A percentile compares a stretch with the other conserved stretches of the same genome.
Conservation (phyloP, 92 coral and sea anemone genomes). For the Phenganax marumi region DNA sequence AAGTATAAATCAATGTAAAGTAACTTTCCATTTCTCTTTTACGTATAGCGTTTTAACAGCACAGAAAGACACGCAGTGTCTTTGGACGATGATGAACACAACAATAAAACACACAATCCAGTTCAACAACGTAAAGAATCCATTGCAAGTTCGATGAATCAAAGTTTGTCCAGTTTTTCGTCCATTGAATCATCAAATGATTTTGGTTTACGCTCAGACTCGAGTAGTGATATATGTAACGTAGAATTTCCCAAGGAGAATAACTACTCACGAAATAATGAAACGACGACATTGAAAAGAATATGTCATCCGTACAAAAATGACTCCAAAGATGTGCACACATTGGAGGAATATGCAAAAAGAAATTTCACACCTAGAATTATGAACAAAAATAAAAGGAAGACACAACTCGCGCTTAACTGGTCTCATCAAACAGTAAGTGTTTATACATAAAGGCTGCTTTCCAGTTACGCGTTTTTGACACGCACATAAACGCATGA, state of each 20-base stretch:
- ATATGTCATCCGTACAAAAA: constrained; percentile 21
- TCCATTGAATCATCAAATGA: constrained; percentile 36
- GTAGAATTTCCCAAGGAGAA: constrained; percentile 22
- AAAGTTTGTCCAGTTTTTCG: constrained; percentile 21
- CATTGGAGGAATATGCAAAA: constrained; percentile 15
- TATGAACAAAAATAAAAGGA: background rate
- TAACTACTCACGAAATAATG: constrained; percentile 2
- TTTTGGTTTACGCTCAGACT: constrained; percentile 31
- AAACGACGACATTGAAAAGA: constrained; percentile 15
- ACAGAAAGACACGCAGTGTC: background rate
- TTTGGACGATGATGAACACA: background rate
- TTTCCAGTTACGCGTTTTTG: too few species aligned
- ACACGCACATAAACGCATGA: too few species aligned
- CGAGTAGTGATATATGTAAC: constrained; percentile 26
- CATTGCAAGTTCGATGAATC: background rate
- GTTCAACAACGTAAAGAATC: constrained; percentile 8
- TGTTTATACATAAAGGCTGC: background rate
- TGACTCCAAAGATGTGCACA: constrained; percentile 24
- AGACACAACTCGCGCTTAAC: background rate
- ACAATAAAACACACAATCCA: background rate
- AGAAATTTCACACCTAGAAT: background rate
- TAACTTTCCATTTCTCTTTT: background rate
- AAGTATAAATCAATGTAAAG: too few species aligned
- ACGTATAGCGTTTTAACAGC: constrained; percentile 12
- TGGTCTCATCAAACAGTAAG: constrained; percentile 41